Conservation (phyloP, 2,797 vertebrate genomes). For the Halcyon badia region DNA sequence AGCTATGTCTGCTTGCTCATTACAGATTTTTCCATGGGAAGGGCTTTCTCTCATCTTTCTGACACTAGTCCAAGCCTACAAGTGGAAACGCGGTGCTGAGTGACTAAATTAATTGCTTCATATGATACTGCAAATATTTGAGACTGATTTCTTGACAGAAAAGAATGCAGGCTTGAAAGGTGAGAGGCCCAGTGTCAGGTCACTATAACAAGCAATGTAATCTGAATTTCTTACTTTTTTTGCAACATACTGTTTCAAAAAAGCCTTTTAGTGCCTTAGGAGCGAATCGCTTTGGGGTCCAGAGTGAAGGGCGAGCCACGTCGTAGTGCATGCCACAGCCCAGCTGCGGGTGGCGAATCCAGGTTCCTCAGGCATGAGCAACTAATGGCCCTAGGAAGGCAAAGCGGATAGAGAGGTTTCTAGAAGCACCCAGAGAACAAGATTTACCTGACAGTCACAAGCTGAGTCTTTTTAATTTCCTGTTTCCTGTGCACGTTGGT, state of each 20-base stretch:
- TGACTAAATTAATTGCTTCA: background rate
- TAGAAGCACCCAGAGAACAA: background rate
- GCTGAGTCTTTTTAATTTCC: background rate
- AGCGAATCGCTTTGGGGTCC: background rate
- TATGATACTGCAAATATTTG: background rate
- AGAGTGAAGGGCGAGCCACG: accelerated
- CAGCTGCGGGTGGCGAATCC: background rate
- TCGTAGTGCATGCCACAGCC: background rate
- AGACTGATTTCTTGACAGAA: background rate
- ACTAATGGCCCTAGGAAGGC: background rate
- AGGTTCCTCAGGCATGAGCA: background rate
- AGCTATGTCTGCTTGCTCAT: background rate
- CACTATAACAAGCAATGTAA: background rate
- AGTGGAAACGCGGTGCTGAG: background rate
- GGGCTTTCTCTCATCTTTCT: slow-evolving; percentile 1
- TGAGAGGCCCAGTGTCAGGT: background rate
- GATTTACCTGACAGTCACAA: background rate
- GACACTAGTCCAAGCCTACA: background rate
- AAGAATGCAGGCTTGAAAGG: background rate
- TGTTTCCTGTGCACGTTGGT: background rate
- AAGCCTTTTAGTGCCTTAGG: background rate
- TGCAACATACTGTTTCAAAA: background rate
- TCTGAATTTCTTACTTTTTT: background rate
- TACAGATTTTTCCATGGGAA: background rate
- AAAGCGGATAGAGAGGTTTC: background rate